Evolutionary conservation across 2,888 invertebrate species (phyloP).

Genomic region (Stenolophus ochropezus): DNA sequence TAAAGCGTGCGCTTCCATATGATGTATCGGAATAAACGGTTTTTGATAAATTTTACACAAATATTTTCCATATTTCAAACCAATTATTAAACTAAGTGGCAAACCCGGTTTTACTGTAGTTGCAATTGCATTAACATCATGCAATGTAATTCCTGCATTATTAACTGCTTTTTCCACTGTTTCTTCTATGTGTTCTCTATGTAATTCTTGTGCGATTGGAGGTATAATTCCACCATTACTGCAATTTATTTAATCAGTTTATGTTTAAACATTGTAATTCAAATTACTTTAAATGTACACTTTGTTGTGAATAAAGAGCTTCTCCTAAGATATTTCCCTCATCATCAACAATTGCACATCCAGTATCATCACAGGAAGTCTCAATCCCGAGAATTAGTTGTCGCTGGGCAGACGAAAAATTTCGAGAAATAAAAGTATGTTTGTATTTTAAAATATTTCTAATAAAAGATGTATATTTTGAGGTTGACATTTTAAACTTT

Average conservation of each 20-base stretch:
- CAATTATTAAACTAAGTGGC: conserved; percentile 84
- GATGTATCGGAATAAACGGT: conserved; percentile 96
- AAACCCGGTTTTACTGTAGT: conserved; percentile 93
- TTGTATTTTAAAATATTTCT: neutral
- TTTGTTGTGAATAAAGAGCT: conserved; percentile 86
- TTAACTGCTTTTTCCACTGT: conserved; percentile 82
- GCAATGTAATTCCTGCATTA: conserved; percentile 76
- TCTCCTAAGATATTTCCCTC: conserved; percentile 86
- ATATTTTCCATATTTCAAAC: conserved; percentile 87
- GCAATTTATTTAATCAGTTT: conserved; percentile 63
- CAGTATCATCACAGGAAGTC: conserved; percentile 98
- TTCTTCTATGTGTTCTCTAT: conserved; percentile 84
- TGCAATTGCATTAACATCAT: conserved; percentile 90
- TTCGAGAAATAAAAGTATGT: too few species aligned
- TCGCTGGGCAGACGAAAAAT: conserved; percentile 10
- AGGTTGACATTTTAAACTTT: conserved; percentile 4
- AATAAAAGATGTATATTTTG: conserved; percentile 1
- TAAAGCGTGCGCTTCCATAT: conserved; percentile 99
- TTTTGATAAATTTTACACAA: conserved; percentile 80
- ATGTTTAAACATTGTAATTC: conserved; percentile 53
- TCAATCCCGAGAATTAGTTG: conserved; percentile 89
- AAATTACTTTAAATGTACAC: conserved; percentile 81
- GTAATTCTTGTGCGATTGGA: conserved; percentile 87
- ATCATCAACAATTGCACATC: conserved; percentile 88
- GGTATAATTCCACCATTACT: conserved; percentile 94